Evolutionary conservation across 2,797 vertebrate species (phyloP).

Genomic region (Fistularia commersonii): DNA sequence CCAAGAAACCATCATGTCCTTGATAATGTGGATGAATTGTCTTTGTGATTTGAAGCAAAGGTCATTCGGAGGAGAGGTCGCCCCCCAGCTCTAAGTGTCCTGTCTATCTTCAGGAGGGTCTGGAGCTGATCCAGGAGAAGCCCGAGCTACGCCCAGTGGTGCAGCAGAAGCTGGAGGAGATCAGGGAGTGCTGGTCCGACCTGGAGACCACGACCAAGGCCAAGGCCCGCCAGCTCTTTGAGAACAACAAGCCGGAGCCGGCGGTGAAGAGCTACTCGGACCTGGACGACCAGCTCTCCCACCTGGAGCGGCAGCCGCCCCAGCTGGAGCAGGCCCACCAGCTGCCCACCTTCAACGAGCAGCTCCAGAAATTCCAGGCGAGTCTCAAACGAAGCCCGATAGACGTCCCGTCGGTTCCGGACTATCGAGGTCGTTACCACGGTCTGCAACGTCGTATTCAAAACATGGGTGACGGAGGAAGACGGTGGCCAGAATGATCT

Average conservation of each 20-base stretch:
- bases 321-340: constrained; percentile 84
- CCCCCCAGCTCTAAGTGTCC: too few species aligned
- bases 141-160: constrained; percentile 83
- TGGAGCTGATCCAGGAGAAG: constrained; percentile 84
- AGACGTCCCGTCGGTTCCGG: too few species aligned
- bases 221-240: constrained; percentile 88
- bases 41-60: background rate
- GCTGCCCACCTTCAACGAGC: constrained; percentile 79
- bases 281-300: constrained; percentile 83
- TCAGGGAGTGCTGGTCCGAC: constrained; percentile 85
- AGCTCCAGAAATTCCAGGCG: constrained; percentile 78
- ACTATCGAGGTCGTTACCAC: too few species aligned
- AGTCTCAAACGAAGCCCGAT: constrained; percentile 11
- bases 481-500: too few species aligned
- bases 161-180: constrained; percentile 78
- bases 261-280: constrained; percentile 84
- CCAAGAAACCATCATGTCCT: too few species aligned
- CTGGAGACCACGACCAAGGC: constrained; percentile 87
- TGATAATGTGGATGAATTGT: too few species aligned
- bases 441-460: too few species aligned
- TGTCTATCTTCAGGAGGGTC: constrained; percentile 77
- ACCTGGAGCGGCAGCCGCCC: constrained; percentile 81
- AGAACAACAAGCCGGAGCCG: constrained; percentile 86
- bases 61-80: too few species aligned
- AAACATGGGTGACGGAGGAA: too few species aligned